Conservation (phyloP, 2,888 invertebrate species). For the Hirtodrosophila trivittata region DNA sequence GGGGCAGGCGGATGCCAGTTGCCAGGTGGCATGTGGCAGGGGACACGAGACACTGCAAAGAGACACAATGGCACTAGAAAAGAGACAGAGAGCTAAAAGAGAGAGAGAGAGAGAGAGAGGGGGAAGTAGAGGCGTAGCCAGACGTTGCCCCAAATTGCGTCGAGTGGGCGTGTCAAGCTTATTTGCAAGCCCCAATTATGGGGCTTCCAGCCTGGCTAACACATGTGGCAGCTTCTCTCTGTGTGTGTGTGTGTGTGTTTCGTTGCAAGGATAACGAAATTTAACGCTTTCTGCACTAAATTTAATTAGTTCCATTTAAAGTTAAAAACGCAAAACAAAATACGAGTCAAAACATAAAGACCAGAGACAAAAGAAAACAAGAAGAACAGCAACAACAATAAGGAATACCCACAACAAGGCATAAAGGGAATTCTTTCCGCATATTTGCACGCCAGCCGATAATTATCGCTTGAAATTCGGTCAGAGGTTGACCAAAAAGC, state of each 20-base stretch:
- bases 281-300: slow-evolving; percentile 64
- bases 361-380: slow-evolving; percentile 17
- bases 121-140: not conserved
- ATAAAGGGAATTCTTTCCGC: slow-evolving; percentile 63
- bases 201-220: slow-evolving; percentile 4
- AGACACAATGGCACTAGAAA: not conserved
- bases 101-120: not conserved
- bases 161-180: slow-evolving; percentile 23
- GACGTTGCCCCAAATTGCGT: slow-evolving; percentile 28
- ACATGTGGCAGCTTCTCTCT: slow-evolving; percentile 3
- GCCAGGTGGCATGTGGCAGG: slow-evolving; percentile 24
- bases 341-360: slow-evolving; percentile 8
- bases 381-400: slow-evolving; percentile 10
- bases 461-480: slow-evolving; percentile 81
- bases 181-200: slow-evolving; percentile 60
- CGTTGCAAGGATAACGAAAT: slow-evolving; percentile 46
- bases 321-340: slow-evolving; percentile 7
- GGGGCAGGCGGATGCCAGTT: slow-evolving; percentile 1
- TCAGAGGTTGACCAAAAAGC: slow-evolving; percentile 79
- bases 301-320: slow-evolving; percentile 78
- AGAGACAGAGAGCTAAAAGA: not conserved
- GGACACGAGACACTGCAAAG: not conserved
- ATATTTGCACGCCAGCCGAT: slow-evolving; percentile 83
- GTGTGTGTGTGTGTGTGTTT: slow-evolving; percentile 11
- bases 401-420: slow-evolving; percentile 26